phyloP scores from a whole-genome alignment of 2,888 invertebrate species.

The Hesperia comma region DNA sequence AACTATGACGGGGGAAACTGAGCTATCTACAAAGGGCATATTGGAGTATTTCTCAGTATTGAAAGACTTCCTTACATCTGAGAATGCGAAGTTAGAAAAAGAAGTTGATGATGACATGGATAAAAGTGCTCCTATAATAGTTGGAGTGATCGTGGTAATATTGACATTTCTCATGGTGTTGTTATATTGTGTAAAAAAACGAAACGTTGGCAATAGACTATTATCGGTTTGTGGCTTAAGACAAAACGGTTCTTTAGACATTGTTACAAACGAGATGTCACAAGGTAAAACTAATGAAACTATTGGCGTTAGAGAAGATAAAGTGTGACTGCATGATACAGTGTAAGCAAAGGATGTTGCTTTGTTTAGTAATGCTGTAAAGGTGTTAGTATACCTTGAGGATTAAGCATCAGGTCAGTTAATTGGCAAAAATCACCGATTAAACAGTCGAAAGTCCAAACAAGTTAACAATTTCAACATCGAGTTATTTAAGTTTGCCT shows the following conservation, averaged over 20 bases:
- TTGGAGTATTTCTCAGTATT: conserved; percentile 69
- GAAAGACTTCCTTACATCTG: conserved; percentile 58
- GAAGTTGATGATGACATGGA: conserved; percentile 62
- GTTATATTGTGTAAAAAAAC: conserved; percentile 72
- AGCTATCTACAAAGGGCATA: conserved; percentile 71
- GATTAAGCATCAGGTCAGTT: background rate
- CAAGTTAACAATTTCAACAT: background rate
- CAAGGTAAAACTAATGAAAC: conserved; percentile 62
- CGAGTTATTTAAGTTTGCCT: background rate
- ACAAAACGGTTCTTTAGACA: conserved; percentile 77
- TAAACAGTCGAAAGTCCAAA: background rate
- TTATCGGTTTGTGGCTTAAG: conserved; percentile 69
- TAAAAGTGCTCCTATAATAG: conserved; percentile 68
- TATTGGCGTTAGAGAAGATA: conserved; percentile 71
- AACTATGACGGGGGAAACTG: conserved; percentile 71
- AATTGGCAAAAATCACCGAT: background rate
- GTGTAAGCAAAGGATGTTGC: background rate
- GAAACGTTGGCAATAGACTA: conserved; percentile 60
- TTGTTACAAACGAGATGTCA: conserved; percentile 67
- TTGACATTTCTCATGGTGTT: conserved; percentile 66
- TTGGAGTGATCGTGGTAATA: conserved; percentile 66
- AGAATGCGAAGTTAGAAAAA: conserved; percentile 58
- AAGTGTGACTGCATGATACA: conserved; percentile 54
- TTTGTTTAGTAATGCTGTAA: background rate
- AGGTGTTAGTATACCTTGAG: background rate